Evolutionary conservation across 2,113 vertebrate genomes (phyloP).

Genomic region (Ictalurus furcatus): DNA sequence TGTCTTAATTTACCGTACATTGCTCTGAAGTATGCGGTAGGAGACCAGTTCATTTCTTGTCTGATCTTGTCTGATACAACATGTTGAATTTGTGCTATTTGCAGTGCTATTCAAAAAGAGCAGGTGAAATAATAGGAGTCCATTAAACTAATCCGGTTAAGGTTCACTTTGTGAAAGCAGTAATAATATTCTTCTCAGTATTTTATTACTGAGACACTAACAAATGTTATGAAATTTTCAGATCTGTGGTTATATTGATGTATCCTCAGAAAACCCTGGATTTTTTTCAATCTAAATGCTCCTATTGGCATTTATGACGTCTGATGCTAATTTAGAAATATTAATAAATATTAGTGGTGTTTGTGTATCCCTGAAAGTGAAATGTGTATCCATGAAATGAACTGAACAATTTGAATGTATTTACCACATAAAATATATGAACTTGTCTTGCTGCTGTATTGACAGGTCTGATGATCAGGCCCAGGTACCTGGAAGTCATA

Average conservation of each 20-base stretch:
- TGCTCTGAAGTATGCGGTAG: not conserved
- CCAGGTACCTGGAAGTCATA: conserved; percentile 81
- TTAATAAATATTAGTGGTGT: not conserved
- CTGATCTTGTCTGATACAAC: not conserved
- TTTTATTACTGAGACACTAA: not conserved
- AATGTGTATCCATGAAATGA: not conserved
- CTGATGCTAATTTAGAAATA: not conserved
- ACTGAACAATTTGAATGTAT: not conserved
- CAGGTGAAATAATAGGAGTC: not conserved
- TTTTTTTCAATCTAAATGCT: not conserved
- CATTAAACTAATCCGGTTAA: not conserved
- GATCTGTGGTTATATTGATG: not conserved
- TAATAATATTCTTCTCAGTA: not conserved
- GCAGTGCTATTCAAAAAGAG: not conserved
- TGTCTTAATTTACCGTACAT: not conserved
- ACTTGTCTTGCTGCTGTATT: conserved; percentile 8
- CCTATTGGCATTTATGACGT: not conserved
- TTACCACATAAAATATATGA: not conserved
- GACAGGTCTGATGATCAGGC: conserved; percentile 87
- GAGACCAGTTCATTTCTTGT: not conserved
- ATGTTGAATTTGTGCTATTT: not conserved
- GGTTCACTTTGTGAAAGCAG: not conserved
- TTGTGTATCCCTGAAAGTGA: not conserved
- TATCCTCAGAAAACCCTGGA: not conserved
- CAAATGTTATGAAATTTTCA: not conserved